A percentile compares a stretch with the other conserved stretches of the same genome.
phyloP scores from a whole-genome alignment of 2,113 vertebrate genomes.

The Albula goreensis region DNA sequence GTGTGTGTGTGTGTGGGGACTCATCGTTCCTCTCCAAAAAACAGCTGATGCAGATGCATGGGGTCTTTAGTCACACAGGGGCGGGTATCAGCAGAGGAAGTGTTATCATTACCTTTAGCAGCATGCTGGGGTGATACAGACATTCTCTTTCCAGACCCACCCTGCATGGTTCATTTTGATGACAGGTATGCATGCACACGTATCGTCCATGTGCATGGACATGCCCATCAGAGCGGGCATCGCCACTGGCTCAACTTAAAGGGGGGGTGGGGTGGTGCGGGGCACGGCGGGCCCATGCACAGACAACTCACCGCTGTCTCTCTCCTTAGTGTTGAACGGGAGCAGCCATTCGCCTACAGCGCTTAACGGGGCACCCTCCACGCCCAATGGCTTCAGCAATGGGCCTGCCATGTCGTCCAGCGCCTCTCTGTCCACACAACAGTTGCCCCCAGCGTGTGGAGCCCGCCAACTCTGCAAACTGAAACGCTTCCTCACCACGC shows the following conservation, averaged over 20 bases:
- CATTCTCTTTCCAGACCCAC: no score
- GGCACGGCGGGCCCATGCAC: background rate
- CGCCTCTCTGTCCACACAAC: conserved; percentile 72
- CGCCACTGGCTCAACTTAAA: background rate
- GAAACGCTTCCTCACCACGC: conserved; percentile 79
- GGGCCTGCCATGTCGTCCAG: conserved; percentile 75
- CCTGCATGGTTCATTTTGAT: no score
- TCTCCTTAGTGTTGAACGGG: conserved; percentile 75
- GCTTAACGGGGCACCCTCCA: conserved; percentile 68
- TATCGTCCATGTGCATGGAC: background rate
- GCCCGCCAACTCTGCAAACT: conserved; percentile 81
- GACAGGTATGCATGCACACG: background rate
- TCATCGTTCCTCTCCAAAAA: conserved; percentile 19
- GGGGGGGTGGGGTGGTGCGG: background rate
- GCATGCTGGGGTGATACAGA: no score
- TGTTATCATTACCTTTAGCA: no score
- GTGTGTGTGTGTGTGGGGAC: conserved; percentile 25
- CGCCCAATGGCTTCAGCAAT: conserved; percentile 77
- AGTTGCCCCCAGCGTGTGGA: conserved; percentile 72
- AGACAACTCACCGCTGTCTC: background rate
- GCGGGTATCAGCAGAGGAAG: background rate
- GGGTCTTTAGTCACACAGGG: background rate
- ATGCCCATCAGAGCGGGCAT: background rate
- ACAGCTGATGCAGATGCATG: conserved; percentile 15
- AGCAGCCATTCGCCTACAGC: conserved; percentile 73